A percentile compares a stretch with the other conserved stretches of the same genome.
These are phyloP conservation scores for Gyrodactylus bullatarudis DNA, from an alignment of 1,140 invertebrate genomes.

Conservation along the genomic window DNA sequence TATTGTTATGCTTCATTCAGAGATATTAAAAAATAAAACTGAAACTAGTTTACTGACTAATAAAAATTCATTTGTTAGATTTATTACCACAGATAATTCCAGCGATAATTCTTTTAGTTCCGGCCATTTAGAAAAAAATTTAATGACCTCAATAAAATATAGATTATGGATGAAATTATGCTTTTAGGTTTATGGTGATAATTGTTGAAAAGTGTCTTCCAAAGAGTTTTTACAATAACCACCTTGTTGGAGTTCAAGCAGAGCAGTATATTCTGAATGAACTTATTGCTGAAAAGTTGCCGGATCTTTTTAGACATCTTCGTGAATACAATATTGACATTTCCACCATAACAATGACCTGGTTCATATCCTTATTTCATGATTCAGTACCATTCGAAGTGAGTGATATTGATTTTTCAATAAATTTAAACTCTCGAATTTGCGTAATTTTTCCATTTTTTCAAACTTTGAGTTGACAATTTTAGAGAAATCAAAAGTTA, in stretches of 20 bases:
- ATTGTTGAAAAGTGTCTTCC: constrained; percentile 14
- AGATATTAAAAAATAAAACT: too few species aligned
- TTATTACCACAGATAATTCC: too few species aligned
- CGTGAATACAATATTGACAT: constrained; percentile 23
- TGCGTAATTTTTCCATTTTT: too few species aligned
- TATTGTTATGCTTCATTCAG: too few species aligned
- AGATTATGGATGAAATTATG: too few species aligned
- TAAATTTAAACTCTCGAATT: not conserved
- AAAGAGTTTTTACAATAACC: constrained; percentile 23
- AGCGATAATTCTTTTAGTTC: too few species aligned
- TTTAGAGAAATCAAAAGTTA: too few species aligned
- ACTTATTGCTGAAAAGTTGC: constrained; percentile 20
- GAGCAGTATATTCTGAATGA: constrained; percentile 24
- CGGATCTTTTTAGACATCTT: constrained; percentile 19
- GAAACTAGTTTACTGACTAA: too few species aligned
- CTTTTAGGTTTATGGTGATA: not conserved
- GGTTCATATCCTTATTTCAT: constrained; percentile 26
- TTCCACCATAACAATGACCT: constrained; percentile 24
- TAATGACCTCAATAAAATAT: too few species aligned
- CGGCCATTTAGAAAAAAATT: too few species aligned
- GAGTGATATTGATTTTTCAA: constrained; percentile 9
- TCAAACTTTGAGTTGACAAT: too few species aligned
- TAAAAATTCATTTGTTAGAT: too few species aligned
- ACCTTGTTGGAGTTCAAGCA: constrained; percentile 24
- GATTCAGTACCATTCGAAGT: constrained; percentile 25